phyloP scores from a whole-genome alignment of 1,140 invertebrate species.

The Diabrotica undecimpunctata region DNA sequence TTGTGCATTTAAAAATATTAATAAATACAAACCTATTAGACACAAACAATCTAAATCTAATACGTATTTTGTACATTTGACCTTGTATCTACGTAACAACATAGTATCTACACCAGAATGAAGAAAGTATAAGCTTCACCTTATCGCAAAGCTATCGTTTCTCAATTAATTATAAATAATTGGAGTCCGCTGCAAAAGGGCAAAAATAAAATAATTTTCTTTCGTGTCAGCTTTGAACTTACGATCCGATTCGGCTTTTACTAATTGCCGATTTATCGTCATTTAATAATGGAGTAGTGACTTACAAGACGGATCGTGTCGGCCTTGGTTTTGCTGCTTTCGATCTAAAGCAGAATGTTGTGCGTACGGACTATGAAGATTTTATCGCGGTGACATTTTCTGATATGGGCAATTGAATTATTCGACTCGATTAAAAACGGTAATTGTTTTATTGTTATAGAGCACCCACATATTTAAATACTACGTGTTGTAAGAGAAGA shows the following conservation, averaged over 20 bases:
- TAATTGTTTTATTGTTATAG: too few species aligned
- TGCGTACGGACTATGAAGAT: neutral
- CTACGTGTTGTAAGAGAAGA: too few species aligned
- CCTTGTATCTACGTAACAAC: too few species aligned
- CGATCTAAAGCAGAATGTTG: neutral
- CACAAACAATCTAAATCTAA: too few species aligned
- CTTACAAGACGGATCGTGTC: neutral
- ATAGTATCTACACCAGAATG: too few species aligned
- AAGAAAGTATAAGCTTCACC: too few species aligned
- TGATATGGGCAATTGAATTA: slow-evolving; percentile 1
- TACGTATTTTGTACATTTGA: too few species aligned
- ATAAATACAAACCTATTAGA: too few species aligned
- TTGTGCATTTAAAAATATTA: too few species aligned
- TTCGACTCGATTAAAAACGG: neutral
- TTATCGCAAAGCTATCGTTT: too few species aligned
- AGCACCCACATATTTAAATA: too few species aligned
- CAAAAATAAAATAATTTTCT: neutral
- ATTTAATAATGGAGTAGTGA: neutral
- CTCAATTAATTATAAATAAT: neutral
- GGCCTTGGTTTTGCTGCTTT: neutral
- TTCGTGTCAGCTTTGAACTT: neutral
- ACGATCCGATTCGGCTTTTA: neutral
- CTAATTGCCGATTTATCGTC: slow-evolving; percentile 2
- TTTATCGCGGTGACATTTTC: neutral
- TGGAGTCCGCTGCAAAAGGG: neutral